Evolutionary conservation across 1,140 invertebrate species (phyloP), one percentile per base, ranked within the genome.

Genomic region (Tetramorium alpestre): DNA sequence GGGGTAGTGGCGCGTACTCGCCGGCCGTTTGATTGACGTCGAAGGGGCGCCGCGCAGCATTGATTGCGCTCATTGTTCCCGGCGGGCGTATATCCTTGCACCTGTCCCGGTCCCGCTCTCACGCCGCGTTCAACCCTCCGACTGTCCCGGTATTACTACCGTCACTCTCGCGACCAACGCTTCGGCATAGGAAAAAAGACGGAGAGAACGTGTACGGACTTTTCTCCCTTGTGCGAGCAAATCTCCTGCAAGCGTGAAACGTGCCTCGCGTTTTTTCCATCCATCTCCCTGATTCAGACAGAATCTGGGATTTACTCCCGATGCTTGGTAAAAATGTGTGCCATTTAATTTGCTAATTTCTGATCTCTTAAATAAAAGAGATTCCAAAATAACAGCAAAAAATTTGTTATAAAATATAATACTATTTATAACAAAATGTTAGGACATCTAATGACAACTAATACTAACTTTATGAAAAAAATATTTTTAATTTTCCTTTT

Each of bases 31-130:
- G 93, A 94, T 94, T 93, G 93, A 91, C 93, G 92, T 93, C 91
- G 91, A 92, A 93, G 92, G 92, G 91, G 75, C 72, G 88, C 75
- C 88, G 82, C 78, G 86, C 69, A 87, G 89, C 93, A 94, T 94
- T 94, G 94, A 94, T 94, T 94, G 93, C 92, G 87, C 90, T 93
- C 93, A 94, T 94, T 94, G 94, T 94, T 93, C 92, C 90, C 84
- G 89, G 75, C 82, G 64, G 80, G 85, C 86, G 85, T 86, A 86
- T 90, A 89, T 87, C 87, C 87, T 90, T 85, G 88, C 87, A 89
- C 90, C 88, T 90, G 88, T 85, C 33, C 49, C 60, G 33, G 18
- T 82, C 65, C 51, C 82, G 70, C 76, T 47, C 58, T 56, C 65
- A 6, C 51, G 5, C 41, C 18, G 16, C 69, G 22, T 38, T 44